A percentile compares a stretch with the other conserved stretches of the same genome.
These are phyloP conservation scores for Cataglyphis albicans DNA, from an alignment of 2,888 invertebrate species.

Conservation along the genomic window DNA sequence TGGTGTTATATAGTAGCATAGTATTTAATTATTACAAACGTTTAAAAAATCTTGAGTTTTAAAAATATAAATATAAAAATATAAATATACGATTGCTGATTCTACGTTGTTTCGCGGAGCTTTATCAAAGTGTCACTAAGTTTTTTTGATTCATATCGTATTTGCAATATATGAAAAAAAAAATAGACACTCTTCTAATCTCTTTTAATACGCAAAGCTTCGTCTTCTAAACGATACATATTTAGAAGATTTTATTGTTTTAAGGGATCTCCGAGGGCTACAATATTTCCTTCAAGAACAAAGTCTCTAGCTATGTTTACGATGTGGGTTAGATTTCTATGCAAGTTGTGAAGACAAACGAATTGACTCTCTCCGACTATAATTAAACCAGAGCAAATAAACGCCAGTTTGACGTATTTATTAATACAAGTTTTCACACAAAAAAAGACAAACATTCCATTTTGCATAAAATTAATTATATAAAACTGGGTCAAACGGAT, in stretches of 20 bases:
- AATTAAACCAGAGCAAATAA: conserved; percentile 33
- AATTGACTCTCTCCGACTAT: background rate
- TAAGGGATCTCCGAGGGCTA: conserved; percentile 31
- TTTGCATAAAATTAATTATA: background rate
- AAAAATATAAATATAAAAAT: conserved; percentile 19
- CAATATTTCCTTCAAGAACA: conserved; percentile 28
- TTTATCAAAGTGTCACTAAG: background rate
- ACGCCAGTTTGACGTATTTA: background rate
- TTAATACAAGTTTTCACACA: background rate
- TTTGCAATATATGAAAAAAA: background rate
- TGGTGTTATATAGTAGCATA: background rate
- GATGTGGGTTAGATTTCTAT: conserved; percentile 19
- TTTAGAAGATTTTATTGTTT: conserved; percentile 46
- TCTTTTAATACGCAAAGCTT: conserved; percentile 29
- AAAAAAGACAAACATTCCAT: background rate
- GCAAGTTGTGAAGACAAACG: conserved; percentile 12
- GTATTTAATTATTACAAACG: background rate
- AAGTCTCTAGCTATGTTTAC: conserved; percentile 27
- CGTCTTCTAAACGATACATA: conserved; percentile 22
- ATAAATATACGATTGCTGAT: conserved; percentile 9
- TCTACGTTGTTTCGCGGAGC: background rate
- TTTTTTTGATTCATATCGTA: background rate
- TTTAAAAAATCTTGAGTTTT: background rate
- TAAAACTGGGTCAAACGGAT: background rate
- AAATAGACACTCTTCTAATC: background rate